These are phyloP conservation scores for Chloroclystis v-ata DNA, from an alignment of 2,888 invertebrate species.

Conservation along the genomic window DNA sequence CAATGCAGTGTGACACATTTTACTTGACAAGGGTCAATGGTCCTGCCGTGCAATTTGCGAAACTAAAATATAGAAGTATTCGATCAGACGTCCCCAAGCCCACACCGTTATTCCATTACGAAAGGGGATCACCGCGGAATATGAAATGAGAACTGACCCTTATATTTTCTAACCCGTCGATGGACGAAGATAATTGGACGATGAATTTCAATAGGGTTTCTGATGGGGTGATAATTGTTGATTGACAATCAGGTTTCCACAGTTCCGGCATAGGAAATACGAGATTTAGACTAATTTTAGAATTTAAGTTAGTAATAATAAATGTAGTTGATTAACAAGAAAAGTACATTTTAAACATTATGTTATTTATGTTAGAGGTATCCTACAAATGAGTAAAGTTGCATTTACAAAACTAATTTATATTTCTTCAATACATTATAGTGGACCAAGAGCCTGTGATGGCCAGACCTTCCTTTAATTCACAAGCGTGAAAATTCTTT, in stretches of 20 bases:
- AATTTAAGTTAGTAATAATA: too few relatives aligned
- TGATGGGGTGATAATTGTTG: slow-evolving; percentile 22
- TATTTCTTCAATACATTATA: too few relatives aligned
- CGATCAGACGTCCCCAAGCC: slow-evolving; percentile 54
- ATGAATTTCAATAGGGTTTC: slow-evolving; percentile 29
- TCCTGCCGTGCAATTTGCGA: slow-evolving; percentile 66
- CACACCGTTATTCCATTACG: slow-evolving; percentile 75
- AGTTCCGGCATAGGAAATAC: too few relatives aligned
- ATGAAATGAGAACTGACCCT: slow-evolving; percentile 67
- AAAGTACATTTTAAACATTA: too few relatives aligned
- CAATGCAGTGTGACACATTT: slow-evolving; percentile 42
- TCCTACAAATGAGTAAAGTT: too few relatives aligned
- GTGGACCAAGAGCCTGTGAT: too few relatives aligned
- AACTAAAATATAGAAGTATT: slow-evolving; percentile 67
- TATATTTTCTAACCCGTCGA: slow-evolving; percentile 46
- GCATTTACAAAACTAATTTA: too few relatives aligned
- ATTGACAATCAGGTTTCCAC: slow-evolving; percentile 3
- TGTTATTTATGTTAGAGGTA: too few relatives aligned
- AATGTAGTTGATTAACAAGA: too few relatives aligned
- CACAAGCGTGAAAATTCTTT: too few relatives aligned
- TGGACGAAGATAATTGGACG: slow-evolving; percentile 39
- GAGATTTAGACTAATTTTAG: too few relatives aligned
- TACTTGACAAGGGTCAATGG: slow-evolving; percentile 64
- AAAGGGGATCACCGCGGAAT: slow-evolving; percentile 53
- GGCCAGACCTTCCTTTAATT: too few relatives aligned